Evolutionary conservation across 2,113 vertebrate species (phyloP), one percentile per base, ranked within the genome.

Genomic region (Dicrurus megarhynchus): DNA sequence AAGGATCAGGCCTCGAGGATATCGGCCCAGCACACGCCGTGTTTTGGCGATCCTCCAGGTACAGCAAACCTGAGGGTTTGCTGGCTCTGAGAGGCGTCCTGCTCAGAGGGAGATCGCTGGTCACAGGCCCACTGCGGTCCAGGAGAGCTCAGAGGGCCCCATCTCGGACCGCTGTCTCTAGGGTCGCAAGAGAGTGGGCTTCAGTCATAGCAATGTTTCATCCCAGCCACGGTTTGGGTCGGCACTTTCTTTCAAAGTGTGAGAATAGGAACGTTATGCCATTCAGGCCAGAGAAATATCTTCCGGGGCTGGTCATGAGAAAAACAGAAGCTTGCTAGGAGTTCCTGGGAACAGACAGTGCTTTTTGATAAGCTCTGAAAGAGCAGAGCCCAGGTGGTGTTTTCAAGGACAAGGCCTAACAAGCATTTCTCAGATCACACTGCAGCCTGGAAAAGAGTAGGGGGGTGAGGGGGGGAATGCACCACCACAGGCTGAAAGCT

Each of bases 401-500:
- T 60, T 37, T 37, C 57, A 37, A 60, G n/a, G 57, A 60, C 57
- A 26, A 59, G 57, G 57, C n/a, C 16, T 37, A 59, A 59, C n/a
- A 26, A 37, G 23, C n/a, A 35, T 59, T 59, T 35, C 56, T 35
- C n/a, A 59, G 57, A 26, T 59, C n/a, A 59, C 57, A 26, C 23
- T 37, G n/a, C 57, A 59, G n/a, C n/a, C 23, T 59, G 57, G 57
- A 37, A 59, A 37, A n/a, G n/a, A 26, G 23, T 11, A 10, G 6
- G 33, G 21, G 14, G 5, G 4, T 3, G 33, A 22, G n/a, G n/a
- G 18, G 30, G 30, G n/a, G 23, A 59, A 59, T 11, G 22, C 16
- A 37, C 16, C 33, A 59, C 23, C n/a, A 37, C 57, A 26, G n/a
- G 57, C 39, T 84, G 79, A 94, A 96, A 94, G 59, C 47, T 27